Evolutionary conservation across 2,113 vertebrate species (phyloP).

Genomic region (Boleophthalmus pectinirostris): DNA sequence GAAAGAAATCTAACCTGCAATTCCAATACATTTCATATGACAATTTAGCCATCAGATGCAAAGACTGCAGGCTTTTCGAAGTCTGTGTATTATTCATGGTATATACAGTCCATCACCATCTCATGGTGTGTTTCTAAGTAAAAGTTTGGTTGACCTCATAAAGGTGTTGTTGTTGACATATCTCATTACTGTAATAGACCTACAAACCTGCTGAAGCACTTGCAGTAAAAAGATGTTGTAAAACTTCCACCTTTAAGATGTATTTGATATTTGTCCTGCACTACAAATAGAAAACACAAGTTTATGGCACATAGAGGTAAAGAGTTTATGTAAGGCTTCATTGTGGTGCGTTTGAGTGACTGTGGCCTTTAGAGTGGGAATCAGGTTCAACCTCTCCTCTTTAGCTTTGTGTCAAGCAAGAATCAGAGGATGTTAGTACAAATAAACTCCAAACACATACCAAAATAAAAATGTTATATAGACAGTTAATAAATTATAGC

Average conservation of each 20-base stretch:
- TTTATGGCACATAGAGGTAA: no score
- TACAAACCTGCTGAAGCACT: no score
- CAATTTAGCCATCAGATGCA: background rate
- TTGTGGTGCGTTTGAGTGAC: constrained; percentile 28
- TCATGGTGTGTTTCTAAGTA: background rate
- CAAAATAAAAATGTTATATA: no score
- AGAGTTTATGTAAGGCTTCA: constrained; percentile 31
- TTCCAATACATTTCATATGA: background rate
- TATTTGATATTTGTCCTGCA: no score
- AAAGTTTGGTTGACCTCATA: background rate
- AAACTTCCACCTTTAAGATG: no score
- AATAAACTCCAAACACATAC: constrained; percentile 29
- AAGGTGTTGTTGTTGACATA: no score
- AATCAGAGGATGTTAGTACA: constrained; percentile 45
- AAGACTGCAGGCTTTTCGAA: background rate
- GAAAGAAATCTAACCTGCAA: background rate
- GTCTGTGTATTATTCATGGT: background rate
- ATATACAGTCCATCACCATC: background rate
- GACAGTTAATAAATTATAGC: no score
- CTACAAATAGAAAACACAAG: no score
- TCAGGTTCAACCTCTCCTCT: constrained; percentile 29
- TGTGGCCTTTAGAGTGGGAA: constrained; percentile 34
- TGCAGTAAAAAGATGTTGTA: no score
- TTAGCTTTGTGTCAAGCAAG: constrained; percentile 46
- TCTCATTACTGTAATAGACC: no score